Percentiles rank a stretch among this genome's conserved stretches.
phyloP scores from a whole-genome alignment of 1,140 invertebrate genomes.

The Brachionus rubens region DNA sequence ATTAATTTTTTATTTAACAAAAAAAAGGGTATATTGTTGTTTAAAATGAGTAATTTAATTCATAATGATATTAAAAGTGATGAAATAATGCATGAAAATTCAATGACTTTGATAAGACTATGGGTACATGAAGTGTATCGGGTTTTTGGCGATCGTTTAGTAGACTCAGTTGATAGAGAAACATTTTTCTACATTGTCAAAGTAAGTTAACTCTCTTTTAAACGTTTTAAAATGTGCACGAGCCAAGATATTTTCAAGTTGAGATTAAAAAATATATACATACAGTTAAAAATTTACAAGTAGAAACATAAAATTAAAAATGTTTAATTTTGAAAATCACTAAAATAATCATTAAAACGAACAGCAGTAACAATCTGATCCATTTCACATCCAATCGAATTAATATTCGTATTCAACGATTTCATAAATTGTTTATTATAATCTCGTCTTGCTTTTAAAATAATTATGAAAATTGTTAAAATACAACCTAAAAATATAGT shows the following conservation, averaged over 20 bases:
- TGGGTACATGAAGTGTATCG: constrained; percentile 60
- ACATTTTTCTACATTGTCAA: not conserved
- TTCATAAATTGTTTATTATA: constrained; percentile 13
- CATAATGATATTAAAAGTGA: not conserved
- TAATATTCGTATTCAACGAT: not conserved
- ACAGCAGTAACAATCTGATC: not conserved
- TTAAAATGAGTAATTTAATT: constrained; percentile 10
- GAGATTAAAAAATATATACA: too few relatives aligned
- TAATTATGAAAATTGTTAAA: not conserved
- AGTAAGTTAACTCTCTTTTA: constrained; percentile 22
- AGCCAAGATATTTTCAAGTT: too few relatives aligned
- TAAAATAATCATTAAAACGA: not conserved
- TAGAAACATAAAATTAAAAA: too few relatives aligned
- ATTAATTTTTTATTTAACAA: not conserved
- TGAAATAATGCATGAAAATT: constrained; percentile 25
- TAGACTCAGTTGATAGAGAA: constrained; percentile 53
- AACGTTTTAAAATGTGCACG: not conserved
- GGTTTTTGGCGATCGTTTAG: constrained; percentile 60
- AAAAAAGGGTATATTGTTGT: constrained; percentile 28
- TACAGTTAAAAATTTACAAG: too few relatives aligned
- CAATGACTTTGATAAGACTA: constrained; percentile 15
- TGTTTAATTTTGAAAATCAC: too few relatives aligned
- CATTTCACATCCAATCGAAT: not conserved
- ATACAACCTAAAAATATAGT: not conserved
- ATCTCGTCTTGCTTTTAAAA: not conserved